Evolutionary conservation across 92 coral and sea anemone genomes (phyloP), one percentile per base, ranked within the genome.

Genomic region (Porites rus): DNA sequence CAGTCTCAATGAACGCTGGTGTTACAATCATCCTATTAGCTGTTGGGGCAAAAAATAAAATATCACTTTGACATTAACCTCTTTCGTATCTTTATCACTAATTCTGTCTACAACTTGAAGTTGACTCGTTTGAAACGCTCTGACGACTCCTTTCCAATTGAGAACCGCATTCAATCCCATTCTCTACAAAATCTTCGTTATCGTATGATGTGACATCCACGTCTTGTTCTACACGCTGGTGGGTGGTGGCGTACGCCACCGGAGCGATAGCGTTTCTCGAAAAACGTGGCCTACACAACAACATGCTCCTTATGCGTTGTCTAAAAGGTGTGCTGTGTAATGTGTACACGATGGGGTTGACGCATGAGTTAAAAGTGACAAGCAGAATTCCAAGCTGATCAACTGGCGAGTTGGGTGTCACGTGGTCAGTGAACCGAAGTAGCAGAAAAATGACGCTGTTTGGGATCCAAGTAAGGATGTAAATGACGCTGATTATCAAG

Each of bases 341-440:
- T 24, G 92, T 94, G 85, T 94, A 94, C 22, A 94, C 92, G 52
- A 94, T 79, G 4, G 98, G 98, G 60, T 94, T 94, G 91, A 94
- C 85, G 25, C 96, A 80, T 7, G 98, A 92, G 85, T 94, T 94
- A 56, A 93, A 88, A 28, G 93, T 84, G 28, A 94, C 93, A 76
- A 94, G 77, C 16, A 82, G 77, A 19, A 81, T 81, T 69, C 67
- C 86, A 6, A 69, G 68, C 31, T 81, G 77, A 81, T 69, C 77
- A 8, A 58, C 86, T 17, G 86, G 67, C 11, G 77, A 69, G 52
- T 70, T 43, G 10, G 68, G 38, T 1, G 65, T 58, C 58, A 69
- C 77, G 21, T 51, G 63, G 1, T 74, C 56, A 12, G 68, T 81
- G 69, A 81, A 81, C 5, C 31, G 68, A 10, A 81, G 67, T 16